These are phyloP conservation scores for Tetragnatha versicolor DNA, from an alignment of 1,140 invertebrate species.

Conservation along the genomic window DNA sequence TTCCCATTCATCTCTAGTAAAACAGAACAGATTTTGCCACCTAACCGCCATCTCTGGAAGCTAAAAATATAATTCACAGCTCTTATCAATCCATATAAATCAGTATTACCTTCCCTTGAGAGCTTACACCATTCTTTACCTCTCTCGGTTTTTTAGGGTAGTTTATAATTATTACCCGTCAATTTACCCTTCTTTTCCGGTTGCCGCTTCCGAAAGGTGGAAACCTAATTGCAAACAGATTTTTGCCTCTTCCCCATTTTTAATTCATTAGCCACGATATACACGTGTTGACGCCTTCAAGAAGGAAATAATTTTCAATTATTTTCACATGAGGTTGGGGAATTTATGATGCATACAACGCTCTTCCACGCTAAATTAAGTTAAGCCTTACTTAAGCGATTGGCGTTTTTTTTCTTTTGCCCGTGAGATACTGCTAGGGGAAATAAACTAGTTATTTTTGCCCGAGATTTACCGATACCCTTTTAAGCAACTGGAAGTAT, in stretches of 20 bases:
- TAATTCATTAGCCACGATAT: slow-evolving; percentile 11
- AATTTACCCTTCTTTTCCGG: too few relatives aligned
- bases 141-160: too few relatives aligned
- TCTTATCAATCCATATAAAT: too few relatives aligned
- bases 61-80: too few relatives aligned
- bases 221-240: slow-evolving; percentile 1
- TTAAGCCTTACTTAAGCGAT: background rate
- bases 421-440: background rate
- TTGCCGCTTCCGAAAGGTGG: background rate
- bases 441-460: slow-evolving; percentile 4
- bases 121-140: too few relatives aligned
- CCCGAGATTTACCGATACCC: too few relatives aligned
- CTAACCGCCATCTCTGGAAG: too few relatives aligned
- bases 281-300: background rate
- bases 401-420: background rate
- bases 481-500: background rate
- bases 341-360: slow-evolving; percentile 19
- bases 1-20: too few relatives aligned
- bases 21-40: too few relatives aligned
- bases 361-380: slow-evolving; percentile 8
- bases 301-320: slow-evolving; percentile 16
- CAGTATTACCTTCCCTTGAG: too few relatives aligned
- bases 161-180: too few relatives aligned
- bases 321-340: slow-evolving; percentile 12
- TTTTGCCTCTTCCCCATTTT: background rate